A percentile compares a stretch with the other conserved stretches of the same genome.
phyloP scores from a whole-genome alignment of 92 coral and sea anemone species.

The Phenganax stokvisi region DNA sequence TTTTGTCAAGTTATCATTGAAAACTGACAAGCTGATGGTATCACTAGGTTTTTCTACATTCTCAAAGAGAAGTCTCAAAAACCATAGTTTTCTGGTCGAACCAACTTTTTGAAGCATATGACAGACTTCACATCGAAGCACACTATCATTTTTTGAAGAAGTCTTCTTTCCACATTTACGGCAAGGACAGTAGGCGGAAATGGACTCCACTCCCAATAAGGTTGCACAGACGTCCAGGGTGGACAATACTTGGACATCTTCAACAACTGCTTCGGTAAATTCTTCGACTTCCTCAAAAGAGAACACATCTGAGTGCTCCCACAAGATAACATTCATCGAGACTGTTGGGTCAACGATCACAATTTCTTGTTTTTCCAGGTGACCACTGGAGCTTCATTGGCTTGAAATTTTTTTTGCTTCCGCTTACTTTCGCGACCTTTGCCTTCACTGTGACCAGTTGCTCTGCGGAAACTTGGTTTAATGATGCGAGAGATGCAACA shows the following conservation, averaged over 20 bases:
- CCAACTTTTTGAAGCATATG: conserved; percentile 5
- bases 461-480: conserved; percentile 13
- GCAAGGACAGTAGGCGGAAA: conserved; percentile 8
- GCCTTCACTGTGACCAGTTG: conserved; percentile 12
- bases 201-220: conserved; percentile 5
- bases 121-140: neutral
- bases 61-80: conserved; percentile 11
- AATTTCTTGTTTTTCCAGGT: neutral
- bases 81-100: conserved; percentile 1
- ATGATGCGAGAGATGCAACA: neutral
- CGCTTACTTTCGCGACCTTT: conserved; percentile 1
- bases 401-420: neutral
- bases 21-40: conserved; percentile 17
- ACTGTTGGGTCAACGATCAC: conserved; percentile 13
- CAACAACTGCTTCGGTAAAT: conserved; percentile 9
- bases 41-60: neutral
- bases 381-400: neutral
- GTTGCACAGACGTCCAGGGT: conserved; percentile 1
- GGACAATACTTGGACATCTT: conserved; percentile 5
- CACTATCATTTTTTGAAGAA: neutral
- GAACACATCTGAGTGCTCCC: conserved; percentile 24
- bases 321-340: neutral
- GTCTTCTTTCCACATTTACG: conserved; percentile 18
- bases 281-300: conserved; percentile 3
- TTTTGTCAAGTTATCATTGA: neutral